These are phyloP conservation scores for Synanthedon myopaeformis DNA, from an alignment of 2,888 invertebrate genomes.

Conservation along the genomic window DNA sequence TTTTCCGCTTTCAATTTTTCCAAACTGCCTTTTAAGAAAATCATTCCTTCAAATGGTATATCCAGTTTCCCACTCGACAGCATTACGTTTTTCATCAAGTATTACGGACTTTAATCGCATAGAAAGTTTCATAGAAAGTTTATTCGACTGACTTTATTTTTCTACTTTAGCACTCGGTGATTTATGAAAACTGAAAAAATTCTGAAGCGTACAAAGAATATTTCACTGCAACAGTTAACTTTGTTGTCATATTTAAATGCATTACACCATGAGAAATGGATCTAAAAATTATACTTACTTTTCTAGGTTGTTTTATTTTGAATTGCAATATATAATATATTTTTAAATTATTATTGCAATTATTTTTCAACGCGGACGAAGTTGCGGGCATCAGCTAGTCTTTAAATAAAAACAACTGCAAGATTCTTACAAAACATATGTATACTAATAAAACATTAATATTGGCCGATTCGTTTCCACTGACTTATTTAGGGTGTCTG, in stretches of 20 bases:
- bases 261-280: conserved; percentile 12
- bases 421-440: conserved; percentile 5
- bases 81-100: conserved; percentile 52
- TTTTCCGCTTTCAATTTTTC: conserved; percentile 31
- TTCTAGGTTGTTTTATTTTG: too few species aligned
- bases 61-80: conserved; percentile 47
- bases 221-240: conserved; percentile 39
- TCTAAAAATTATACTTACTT: too few species aligned
- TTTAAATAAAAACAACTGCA: neutral
- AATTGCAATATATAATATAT: too few species aligned
- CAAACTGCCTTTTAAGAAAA: conserved; percentile 36
- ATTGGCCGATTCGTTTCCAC: conserved; percentile 37
- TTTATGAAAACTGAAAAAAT: conserved; percentile 60
- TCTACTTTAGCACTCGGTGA: conserved; percentile 54
- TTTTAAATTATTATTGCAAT: too few species aligned
- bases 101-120: conserved; percentile 59
- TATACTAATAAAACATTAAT: conserved; percentile 26
- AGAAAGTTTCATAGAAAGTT: conserved; percentile 50
- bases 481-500: conserved; percentile 56
- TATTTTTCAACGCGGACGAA: too few species aligned
- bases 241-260: conserved; percentile 39
- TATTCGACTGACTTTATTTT: conserved; percentile 52
- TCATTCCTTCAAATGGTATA: conserved; percentile 31
- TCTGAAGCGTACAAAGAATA: conserved; percentile 45
- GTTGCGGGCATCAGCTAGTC: neutral